These are phyloP conservation scores for Steinernema scapterisci DNA, from an alignment of 2,888 invertebrate genomes.

Conservation along the genomic window DNA sequence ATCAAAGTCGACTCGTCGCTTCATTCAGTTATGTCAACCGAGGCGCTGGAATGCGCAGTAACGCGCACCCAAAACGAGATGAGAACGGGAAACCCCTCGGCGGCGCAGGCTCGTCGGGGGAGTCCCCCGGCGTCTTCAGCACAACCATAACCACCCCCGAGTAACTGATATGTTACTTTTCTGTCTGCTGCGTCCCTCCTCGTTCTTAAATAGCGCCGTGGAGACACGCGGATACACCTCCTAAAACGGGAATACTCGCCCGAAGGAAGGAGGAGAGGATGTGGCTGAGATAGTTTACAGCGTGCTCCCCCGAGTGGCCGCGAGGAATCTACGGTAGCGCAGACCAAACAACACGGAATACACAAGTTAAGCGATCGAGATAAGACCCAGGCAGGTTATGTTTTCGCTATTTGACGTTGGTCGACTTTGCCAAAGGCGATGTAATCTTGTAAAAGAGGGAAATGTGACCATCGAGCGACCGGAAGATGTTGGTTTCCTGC, in stretches of 20 bases:
- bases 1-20: too few relatives aligned
- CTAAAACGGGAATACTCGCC: background rate
- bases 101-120: background rate
- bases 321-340: background rate
- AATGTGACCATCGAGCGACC: background rate
- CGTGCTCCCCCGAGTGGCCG: background rate
- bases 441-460: too few relatives aligned
- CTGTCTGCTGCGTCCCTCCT: background rate
- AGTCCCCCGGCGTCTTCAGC: too few relatives aligned
- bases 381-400: background rate
- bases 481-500: background rate
- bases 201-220: background rate
- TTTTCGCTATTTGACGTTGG: background rate
- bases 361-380: background rate
- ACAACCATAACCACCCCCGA: too few relatives aligned
- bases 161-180: too few relatives aligned
- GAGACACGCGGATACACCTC: background rate
- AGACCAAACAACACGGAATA: background rate
- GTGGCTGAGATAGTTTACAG: background rate
- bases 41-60: background rate
- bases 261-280: background rate
- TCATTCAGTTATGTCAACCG: background rate
- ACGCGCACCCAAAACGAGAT: slow-evolving; percentile 21
- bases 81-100: slow-evolving; percentile 12
- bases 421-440: too few relatives aligned